Evolutionary conservation across 1,140 invertebrate genomes (phyloP).

Genomic region (Drosophila arawakana): DNA sequence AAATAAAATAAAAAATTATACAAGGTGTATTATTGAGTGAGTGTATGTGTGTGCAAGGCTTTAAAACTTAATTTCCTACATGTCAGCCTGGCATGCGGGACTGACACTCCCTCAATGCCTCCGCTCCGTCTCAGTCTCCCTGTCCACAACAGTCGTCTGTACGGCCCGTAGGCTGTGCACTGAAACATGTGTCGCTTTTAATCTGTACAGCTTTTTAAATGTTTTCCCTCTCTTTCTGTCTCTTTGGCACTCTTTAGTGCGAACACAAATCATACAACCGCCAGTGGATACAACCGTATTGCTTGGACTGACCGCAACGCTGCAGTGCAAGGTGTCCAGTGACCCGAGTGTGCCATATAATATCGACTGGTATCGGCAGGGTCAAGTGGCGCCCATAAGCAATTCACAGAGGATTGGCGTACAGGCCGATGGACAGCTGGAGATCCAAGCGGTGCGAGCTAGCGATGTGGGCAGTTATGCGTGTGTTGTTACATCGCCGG

Average conservation of each 20-base stretch:
- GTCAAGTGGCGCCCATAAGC: conserved; percentile 86
- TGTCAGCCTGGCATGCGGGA: conserved; percentile 6
- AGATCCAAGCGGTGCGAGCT: conserved; percentile 92
- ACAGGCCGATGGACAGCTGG: conserved; percentile 90
- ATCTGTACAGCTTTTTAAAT: conserved; percentile 69
- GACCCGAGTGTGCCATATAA: conserved; percentile 95
- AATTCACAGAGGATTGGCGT: conserved; percentile 89
- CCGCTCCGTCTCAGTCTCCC: no score
- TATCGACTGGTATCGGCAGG: conserved; percentile 96
- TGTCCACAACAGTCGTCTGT: neutral
- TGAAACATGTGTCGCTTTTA: conserved; percentile 46
- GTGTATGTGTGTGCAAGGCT: conserved; percentile 20
- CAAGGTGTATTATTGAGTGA: conserved; percentile 2
- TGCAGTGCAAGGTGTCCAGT: conserved; percentile 97
- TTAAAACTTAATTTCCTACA: conserved; percentile 63
- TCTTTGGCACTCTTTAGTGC: conserved; percentile 86
- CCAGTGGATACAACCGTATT: conserved; percentile 95
- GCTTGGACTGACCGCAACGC: conserved; percentile 94
- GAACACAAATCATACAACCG: conserved; percentile 96
- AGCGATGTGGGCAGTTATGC: conserved; percentile 93
- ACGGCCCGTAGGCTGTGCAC: conserved; percentile 2
- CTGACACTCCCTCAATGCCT: no score
- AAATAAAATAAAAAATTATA: neutral
- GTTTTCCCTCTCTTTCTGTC: conserved; percentile 11
- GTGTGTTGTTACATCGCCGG: conserved; percentile 92